phyloP scores from a whole-genome alignment of 2,888 invertebrate genomes.

The Volucella inanis region DNA sequence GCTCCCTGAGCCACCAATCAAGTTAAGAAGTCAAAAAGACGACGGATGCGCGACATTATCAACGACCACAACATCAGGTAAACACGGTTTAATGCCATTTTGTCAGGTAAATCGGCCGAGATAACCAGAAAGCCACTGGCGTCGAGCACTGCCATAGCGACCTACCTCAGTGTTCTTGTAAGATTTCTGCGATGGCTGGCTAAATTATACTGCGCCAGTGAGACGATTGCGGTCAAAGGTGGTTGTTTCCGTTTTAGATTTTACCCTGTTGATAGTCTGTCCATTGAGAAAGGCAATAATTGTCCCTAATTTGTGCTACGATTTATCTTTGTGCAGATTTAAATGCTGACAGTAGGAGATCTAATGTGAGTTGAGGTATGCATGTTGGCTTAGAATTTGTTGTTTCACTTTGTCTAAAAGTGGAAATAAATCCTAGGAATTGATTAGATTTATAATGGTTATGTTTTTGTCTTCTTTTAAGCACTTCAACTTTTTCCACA shows the following conservation, averaged over 20 bases:
- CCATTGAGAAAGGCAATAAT: conserved; percentile 61
- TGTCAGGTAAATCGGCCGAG: conserved; percentile 76
- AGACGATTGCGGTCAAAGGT: conserved; percentile 70
- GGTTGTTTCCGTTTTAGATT: conserved; percentile 68
- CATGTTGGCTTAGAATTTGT: conserved; percentile 1
- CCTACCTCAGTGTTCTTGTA: conserved; percentile 74
- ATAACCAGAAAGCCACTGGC: conserved; percentile 56
- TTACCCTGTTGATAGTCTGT: conserved; percentile 43
- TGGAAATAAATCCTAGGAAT: not conserved
- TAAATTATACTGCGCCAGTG: conserved; percentile 41
- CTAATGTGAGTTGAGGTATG: conserved; percentile 15
- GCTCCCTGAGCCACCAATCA: conserved; percentile 72
- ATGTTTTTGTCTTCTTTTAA: too few species aligned
- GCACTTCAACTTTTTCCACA: too few species aligned
- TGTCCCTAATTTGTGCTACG: conserved; percentile 67
- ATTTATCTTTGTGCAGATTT: conserved; percentile 58
- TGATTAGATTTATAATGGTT: not conserved
- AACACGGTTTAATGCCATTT: conserved; percentile 77
- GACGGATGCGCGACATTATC: conserved; percentile 76
- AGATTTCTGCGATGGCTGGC: conserved; percentile 27
- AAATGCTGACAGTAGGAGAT: conserved; percentile 36
- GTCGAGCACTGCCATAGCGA: conserved; percentile 58
- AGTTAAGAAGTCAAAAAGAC: conserved; percentile 64
- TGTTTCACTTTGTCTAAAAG: not conserved
- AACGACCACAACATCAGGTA: conserved; percentile 75